Conservation (phyloP, 1,140 invertebrate genomes). For the Ruditapes philippinarum region DNA sequence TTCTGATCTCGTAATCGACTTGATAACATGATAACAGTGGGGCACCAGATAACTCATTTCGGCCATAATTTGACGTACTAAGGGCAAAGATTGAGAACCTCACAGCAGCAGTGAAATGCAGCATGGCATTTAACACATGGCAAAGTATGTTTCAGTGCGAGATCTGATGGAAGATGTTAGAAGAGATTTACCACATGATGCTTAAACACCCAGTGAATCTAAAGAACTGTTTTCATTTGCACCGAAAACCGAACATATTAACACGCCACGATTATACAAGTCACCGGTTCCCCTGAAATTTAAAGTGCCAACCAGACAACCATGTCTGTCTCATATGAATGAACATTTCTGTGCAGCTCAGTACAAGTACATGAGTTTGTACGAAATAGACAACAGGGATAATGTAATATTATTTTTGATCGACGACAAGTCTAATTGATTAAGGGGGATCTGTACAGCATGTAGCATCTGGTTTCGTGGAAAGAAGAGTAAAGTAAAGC, state of each 20-base stretch:
- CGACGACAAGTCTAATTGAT: constrained; percentile 72
- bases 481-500: constrained; percentile 59
- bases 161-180: constrained; percentile 30
- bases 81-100: constrained; percentile 32
- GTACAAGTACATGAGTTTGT: constrained; percentile 61
- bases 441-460: constrained; percentile 62
- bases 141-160: constrained; percentile 24
- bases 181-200: neutral
- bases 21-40: constrained; percentile 50
- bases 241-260: constrained; percentile 51
- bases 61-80: constrained; percentile 20
- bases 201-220: constrained; percentile 54
- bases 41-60: constrained; percentile 33
- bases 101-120: constrained; percentile 33
- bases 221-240: constrained; percentile 65
- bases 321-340: constrained; percentile 51
- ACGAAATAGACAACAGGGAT: constrained; percentile 50
- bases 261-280: constrained; percentile 51
- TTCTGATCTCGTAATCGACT: constrained; percentile 47
- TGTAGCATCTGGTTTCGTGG: constrained; percentile 50
- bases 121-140: constrained; percentile 46
- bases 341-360: constrained; percentile 67
- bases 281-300: constrained; percentile 23
- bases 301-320: constrained; percentile 67
- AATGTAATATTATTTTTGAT: constrained; percentile 43